A percentile compares a stretch with the other conserved stretches of the same genome.
Conservation (phyloP, 1,140 invertebrate species). For the Drosophila virilis region DNA sequence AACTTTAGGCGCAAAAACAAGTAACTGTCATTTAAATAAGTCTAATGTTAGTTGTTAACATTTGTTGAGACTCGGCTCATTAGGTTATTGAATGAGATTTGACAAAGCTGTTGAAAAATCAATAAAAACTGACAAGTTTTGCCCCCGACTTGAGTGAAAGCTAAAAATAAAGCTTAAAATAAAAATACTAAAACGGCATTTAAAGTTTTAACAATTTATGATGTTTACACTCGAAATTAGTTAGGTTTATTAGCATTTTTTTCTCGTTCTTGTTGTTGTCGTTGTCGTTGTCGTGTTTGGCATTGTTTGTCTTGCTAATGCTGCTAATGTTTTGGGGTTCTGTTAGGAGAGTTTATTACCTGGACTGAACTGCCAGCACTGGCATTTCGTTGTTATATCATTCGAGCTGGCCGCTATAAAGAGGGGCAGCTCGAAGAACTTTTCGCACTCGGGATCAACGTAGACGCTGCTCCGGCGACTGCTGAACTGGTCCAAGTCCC, state of each 20-base stretch:
- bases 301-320: slow-evolving; percentile 5
- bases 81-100: not conserved
- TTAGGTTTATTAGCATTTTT: slow-evolving; percentile 19
- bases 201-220: slow-evolving; percentile 17
- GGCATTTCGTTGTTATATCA: slow-evolving; percentile 82
- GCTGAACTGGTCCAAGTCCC: slow-evolving; percentile 80
- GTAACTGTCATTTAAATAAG: not conserved
- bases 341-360: slow-evolving; percentile 62
- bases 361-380: slow-evolving; percentile 83
- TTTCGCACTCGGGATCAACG: slow-evolving; percentile 84
- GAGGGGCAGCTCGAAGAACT: slow-evolving; percentile 82
- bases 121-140: slow-evolving; percentile 21
- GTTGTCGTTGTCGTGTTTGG: slow-evolving; percentile 11
- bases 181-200: not conserved
- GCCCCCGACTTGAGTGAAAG: slow-evolving; percentile 1
- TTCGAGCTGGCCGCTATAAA: slow-evolving; percentile 82
- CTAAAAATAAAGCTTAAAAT: not conserved
- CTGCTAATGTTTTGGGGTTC: slow-evolving; percentile 4
- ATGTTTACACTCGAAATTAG: slow-evolving; percentile 23
- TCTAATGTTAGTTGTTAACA: not conserved
- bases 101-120: slow-evolving; percentile 1
- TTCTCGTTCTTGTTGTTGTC: not conserved
- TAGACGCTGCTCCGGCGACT: slow-evolving; percentile 83
- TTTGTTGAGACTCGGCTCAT: not conserved
- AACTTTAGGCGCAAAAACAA: not conserved